These are phyloP conservation scores for Monopterus albus DNA, from an alignment of 2,113 vertebrate genomes.

Conservation along the genomic window DNA sequence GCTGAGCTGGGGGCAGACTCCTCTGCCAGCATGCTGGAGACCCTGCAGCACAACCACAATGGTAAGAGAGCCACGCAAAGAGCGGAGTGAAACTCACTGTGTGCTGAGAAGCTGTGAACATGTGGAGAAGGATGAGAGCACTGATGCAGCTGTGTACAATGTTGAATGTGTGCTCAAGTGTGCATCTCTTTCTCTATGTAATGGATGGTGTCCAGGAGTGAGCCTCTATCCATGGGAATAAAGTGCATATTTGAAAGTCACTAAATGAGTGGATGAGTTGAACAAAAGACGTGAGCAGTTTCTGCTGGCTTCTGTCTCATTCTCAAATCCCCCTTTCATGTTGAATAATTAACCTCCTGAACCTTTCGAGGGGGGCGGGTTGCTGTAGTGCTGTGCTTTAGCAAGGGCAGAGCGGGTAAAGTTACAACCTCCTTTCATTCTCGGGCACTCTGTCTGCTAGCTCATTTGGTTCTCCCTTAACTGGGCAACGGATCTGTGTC, in stretches of 20 bases:
- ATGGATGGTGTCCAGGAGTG: slow-evolving; percentile 1
- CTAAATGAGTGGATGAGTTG: slow-evolving; percentile 16
- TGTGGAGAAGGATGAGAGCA: slow-evolving; percentile 25
- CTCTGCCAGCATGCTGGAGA: slow-evolving; percentile 81
- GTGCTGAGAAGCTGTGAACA: slow-evolving; percentile 23
- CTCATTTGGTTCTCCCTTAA: slow-evolving; percentile 56
- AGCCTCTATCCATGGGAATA: slow-evolving; percentile 5
- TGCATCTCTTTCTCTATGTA: background rate
- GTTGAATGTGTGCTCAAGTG: slow-evolving; percentile 1
- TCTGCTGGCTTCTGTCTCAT: slow-evolving; percentile 51
- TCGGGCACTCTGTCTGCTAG: slow-evolving; percentile 44
- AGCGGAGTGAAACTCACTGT: slow-evolving; percentile 10
- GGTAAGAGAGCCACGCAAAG: slow-evolving; percentile 54
- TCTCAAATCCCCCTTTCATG: slow-evolving; percentile 47
- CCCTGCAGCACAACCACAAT: slow-evolving; percentile 82
- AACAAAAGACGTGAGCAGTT: slow-evolving; percentile 43
- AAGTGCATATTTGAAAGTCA: slow-evolving; percentile 23
- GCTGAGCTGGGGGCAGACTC: slow-evolving; percentile 86
- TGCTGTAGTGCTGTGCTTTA: slow-evolving; percentile 59
- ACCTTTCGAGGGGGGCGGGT: slow-evolving; percentile 53
- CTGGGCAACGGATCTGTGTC: slow-evolving; percentile 67
- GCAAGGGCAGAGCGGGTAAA: slow-evolving; percentile 64
- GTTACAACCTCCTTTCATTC: slow-evolving; percentile 71
- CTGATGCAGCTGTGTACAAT: slow-evolving; percentile 7
- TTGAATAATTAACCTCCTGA: slow-evolving; percentile 78